Evolutionary conservation across 1,140 invertebrate species (phyloP).

Genomic region (Neotoxoptera formosana): DNA sequence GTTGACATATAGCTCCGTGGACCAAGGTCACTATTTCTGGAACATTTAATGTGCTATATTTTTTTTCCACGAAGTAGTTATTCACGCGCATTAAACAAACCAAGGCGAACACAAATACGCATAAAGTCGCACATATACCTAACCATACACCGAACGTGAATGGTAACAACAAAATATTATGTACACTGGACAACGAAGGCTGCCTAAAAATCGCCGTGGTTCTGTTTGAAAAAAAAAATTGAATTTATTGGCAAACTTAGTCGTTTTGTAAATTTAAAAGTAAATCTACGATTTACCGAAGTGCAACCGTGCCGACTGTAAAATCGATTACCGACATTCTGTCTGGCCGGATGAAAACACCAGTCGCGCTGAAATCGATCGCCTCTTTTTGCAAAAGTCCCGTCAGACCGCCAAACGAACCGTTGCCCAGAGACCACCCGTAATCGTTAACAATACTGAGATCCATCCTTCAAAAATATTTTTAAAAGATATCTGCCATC

Average conservation of each 20-base stretch:
- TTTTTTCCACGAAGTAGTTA: background rate
- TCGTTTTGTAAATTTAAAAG: background rate
- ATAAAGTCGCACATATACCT: background rate
- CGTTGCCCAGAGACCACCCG: conserved; percentile 15
- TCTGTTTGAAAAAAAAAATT: background rate
- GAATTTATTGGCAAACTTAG: background rate
- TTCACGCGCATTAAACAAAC: background rate
- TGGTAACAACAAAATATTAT: conserved; percentile 13
- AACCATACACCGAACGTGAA: background rate
- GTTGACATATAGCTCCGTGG: conserved; percentile 21
- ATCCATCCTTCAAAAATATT: background rate
- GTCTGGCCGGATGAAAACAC: background rate
- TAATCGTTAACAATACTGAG: background rate
- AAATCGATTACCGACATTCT: background rate
- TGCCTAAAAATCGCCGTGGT: background rate
- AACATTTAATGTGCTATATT: background rate
- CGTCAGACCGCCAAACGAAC: background rate
- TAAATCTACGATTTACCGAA: background rate
- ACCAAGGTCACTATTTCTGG: background rate
- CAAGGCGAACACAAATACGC: background rate
- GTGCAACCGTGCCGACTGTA: background rate
- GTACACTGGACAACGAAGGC: background rate
- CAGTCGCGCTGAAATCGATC: background rate
- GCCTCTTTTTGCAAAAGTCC: background rate
- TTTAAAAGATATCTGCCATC: background rate